Base-by-base conservation (phyloP, 1,140 invertebrate species). In the Antheraea mylitta region DNA sequence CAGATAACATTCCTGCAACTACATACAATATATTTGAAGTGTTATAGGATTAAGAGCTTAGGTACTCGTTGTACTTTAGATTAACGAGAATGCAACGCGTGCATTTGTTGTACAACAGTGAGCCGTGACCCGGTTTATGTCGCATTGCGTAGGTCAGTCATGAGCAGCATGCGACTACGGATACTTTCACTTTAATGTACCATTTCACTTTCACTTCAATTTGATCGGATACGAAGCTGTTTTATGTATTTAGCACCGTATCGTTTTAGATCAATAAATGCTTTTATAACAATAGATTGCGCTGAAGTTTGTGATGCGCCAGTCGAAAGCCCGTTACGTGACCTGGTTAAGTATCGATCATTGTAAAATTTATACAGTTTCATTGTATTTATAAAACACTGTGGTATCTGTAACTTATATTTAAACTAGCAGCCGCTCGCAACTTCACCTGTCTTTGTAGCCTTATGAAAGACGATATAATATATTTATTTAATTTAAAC, bases 131-230 rank as follows among this genome's bases (percentile, higher is more conserved):
- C 67, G 84, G 76, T 81, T 90, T 68, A 67, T 72, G 68, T 67
- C 73, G 81, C 79, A 81, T 90, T 86, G 86, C 86, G 87, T 90
- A 86, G 86, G 86, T 90, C 88, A 89, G 81, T 78, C 83, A 79
- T 79, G 76, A 79, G 73, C 74, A 72, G 64, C 66, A 68, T 70
- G 70, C 69, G 61, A 70, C 73, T 75, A 75, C 75, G 45, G 45
- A 53, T 53, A 87, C 86, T 88, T 90, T 87, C 86, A 81, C 86
- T 64, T 75, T 78, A 78, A 73, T 70, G 63, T 68, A 59, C 74
- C 76, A 78, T 77, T 86, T 82, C 79, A 89, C 88, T 90, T 88
- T 87, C 84, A 86, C 84, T 85, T 42, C 63, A 72, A 53, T 53
- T 53, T 53, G 45, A 2, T 53, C 45, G 7, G 45, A 53, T 53